phyloP scores from a whole-genome alignment of 2,888 invertebrate species.

The Cotesia congregata region DNA sequence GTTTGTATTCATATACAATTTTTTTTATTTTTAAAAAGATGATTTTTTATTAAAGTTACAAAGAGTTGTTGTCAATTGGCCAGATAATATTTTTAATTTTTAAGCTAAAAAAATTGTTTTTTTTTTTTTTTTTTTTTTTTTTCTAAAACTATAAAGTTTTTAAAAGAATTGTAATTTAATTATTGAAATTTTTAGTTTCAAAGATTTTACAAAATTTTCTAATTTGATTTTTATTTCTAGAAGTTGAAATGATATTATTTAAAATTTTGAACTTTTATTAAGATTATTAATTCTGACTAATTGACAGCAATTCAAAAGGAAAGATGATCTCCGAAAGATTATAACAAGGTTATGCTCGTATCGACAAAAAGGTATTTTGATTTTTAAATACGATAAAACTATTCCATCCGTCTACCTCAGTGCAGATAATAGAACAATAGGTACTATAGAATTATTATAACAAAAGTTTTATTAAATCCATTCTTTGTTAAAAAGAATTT shows the following conservation, averaged over 20 bases:
- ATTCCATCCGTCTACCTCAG: conserved; percentile 69
- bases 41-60: neutral
- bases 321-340: conserved; percentile 47
- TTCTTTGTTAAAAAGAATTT: conserved; percentile 20
- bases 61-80: too few species aligned
- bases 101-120: too few species aligned
- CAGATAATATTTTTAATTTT: too few species aligned
- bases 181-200: too few species aligned
- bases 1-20: neutral
- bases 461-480: conserved; percentile 30
- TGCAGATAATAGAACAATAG: conserved; percentile 64
- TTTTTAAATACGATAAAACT: conserved; percentile 47
- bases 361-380: conserved; percentile 19
- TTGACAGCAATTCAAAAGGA: conserved; percentile 22
- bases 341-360: conserved; percentile 19
- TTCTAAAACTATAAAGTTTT: too few species aligned
- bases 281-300: too few species aligned
- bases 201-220: too few species aligned
- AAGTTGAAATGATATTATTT: too few species aligned
- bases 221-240: too few species aligned
- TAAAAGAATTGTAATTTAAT: too few species aligned
- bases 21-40: neutral
- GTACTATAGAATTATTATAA: conserved; percentile 53
- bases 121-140: too few species aligned
- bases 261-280: too few species aligned